A percentile compares a stretch with the other conserved stretches of the same genome.
Conservation (phyloP, 2,113 vertebrate species). For the Capreolus pygargus region DNA sequence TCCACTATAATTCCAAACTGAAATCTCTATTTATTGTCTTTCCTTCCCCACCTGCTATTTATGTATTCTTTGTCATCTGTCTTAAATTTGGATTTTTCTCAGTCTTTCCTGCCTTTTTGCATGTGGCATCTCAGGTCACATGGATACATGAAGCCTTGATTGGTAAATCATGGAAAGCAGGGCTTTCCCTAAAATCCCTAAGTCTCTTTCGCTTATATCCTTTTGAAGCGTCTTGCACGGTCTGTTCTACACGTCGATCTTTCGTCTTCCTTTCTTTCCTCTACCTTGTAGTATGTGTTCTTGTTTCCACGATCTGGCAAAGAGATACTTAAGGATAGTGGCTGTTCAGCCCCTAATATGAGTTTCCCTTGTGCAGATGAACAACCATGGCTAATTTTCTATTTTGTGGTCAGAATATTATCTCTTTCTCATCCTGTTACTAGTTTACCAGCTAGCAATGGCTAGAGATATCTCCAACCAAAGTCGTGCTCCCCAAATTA, state of each 20-base stretch:
- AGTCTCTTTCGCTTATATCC: background rate
- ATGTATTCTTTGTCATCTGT: background rate
- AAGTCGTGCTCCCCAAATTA: background rate
- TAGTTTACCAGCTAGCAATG: background rate
- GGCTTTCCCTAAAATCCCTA: background rate
- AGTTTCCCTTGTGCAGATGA: background rate
- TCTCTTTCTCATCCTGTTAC: background rate
- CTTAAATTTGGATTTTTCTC: background rate
- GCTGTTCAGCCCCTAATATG: background rate
- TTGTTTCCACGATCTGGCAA: background rate
- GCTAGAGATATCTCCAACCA: background rate
- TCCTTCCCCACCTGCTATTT: background rate
- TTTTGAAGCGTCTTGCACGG: background rate
- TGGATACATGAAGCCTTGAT: background rate
- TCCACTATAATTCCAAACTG: background rate
- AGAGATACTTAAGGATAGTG: background rate
- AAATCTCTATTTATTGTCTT: background rate
- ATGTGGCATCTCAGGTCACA: background rate
- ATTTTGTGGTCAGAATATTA: background rate
- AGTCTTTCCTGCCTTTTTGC: background rate
- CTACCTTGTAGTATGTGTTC: background rate
- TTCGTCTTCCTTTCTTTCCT: background rate
- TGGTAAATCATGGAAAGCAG: background rate
- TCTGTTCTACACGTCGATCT: background rate
- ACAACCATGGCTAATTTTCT: background rate